phyloP scores from a whole-genome alignment of 2,113 vertebrate species.

The Baryphthengus martii region DNA sequence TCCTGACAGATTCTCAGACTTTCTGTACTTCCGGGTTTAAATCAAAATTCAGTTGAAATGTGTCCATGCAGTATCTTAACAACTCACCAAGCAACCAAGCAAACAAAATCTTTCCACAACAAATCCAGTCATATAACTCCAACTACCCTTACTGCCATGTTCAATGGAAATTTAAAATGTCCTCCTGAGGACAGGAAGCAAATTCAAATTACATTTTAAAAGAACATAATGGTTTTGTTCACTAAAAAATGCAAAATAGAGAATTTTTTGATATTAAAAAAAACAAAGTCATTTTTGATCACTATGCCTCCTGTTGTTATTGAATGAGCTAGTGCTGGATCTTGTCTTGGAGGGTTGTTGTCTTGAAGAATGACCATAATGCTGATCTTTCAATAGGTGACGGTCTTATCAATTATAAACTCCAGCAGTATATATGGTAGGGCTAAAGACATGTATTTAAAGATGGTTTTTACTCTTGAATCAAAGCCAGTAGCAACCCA shows the following conservation, averaged over 20 bases:
- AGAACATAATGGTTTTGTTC: not conserved
- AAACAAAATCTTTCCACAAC: not conserved
- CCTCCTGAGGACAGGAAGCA: not conserved
- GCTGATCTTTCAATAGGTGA: not conserved
- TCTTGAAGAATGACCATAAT: not conserved
- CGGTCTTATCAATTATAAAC: not conserved
- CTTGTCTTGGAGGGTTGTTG: fast-evolving
- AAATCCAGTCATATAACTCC: not conserved
- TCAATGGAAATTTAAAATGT: not conserved
- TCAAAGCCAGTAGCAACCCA: not conserved
- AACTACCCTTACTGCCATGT: not conserved
- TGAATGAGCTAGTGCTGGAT: not conserved
- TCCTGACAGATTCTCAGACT: not conserved
- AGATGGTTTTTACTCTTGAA: not conserved
- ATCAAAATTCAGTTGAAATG: not conserved
- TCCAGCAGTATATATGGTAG: not conserved
- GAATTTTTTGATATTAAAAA: not conserved
- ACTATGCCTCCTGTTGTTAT: not conserved
- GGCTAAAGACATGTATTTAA: not conserved
- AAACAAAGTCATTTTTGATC: not conserved
- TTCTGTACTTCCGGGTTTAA: slow-evolving; percentile 7
- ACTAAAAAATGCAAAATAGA: not conserved
- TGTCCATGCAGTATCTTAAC: not conserved
- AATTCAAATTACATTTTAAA: not conserved
- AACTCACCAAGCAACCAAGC: not conserved